Conservation (phyloP, 2,888 invertebrate species). For the Sarcophaga variegata region DNA sequence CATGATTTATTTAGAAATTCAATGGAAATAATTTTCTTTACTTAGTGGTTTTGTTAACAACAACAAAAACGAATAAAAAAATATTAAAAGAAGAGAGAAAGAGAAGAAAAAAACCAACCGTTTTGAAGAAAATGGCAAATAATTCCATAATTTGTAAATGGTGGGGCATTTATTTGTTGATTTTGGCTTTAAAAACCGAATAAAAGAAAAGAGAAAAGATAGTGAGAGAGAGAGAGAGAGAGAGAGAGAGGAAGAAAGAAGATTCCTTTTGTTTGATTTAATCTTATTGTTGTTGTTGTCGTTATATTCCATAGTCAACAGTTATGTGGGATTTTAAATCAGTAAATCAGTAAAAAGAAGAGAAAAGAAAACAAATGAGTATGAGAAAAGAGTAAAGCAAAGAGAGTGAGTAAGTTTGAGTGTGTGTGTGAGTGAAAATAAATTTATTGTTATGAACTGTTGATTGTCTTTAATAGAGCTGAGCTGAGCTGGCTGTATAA, state of each 20-base stretch:
- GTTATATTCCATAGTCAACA: background rate
- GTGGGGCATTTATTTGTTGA: slow-evolving; percentile 57
- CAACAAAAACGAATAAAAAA: background rate
- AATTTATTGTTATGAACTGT: background rate
- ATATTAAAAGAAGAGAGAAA: background rate
- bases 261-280: slow-evolving; percentile 4
- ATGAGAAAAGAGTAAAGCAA: background rate
- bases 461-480: background rate
- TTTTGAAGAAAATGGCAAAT: background rate
- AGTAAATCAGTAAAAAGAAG: background rate
- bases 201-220: background rate
- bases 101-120: background rate
- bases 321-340: background rate
- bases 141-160: slow-evolving; percentile 61
- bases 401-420: background rate
- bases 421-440: background rate
- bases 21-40: slow-evolving; percentile 55
- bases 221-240: too few species aligned
- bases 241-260: background rate
- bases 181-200: slow-evolving; percentile 37
- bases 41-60: slow-evolving; percentile 12
- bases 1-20: slow-evolving; percentile 55
- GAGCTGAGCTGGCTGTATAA: background rate
- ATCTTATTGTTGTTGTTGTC: background rate
- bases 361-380: background rate